Conservation (phyloP, 2,797 vertebrate genomes). For the Taeniopygia guttata region DNA sequence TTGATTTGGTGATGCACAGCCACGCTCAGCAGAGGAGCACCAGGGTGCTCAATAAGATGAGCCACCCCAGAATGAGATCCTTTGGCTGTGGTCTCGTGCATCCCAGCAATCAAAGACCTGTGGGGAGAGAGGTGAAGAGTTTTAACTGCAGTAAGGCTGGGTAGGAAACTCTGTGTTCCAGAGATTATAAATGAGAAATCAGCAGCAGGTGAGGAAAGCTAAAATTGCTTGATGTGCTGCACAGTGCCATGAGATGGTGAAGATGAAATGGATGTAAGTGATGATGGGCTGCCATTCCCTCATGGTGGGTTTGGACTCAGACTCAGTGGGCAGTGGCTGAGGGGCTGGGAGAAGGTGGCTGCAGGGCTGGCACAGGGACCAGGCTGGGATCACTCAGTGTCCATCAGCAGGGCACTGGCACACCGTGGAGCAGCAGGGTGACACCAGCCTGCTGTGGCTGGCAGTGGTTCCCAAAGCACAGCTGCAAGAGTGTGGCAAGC, state of each 20-base stretch:
- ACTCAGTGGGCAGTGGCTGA: neutral
- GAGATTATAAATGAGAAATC: neutral
- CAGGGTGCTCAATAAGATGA: fast-evolving
- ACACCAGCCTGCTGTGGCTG: fast-evolving
- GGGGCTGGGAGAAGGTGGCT: neutral
- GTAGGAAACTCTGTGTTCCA: neutral
- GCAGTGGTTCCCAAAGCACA: neutral
- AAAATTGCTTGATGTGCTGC: neutral
- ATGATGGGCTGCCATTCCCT: neutral
- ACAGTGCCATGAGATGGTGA: neutral
- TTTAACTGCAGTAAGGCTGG: neutral
- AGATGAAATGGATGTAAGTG: neutral
- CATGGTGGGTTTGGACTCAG: fast-evolving
- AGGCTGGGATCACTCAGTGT: neutral
- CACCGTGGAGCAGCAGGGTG: neutral
- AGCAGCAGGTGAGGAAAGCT: neutral
- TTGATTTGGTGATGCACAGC: neutral
- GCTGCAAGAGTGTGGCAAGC: too few relatives aligned
- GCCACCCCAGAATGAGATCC: neutral
- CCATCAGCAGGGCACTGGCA: neutral
- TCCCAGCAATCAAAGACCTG: fast-evolving
- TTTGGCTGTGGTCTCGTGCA: neutral
- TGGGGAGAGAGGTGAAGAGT: neutral
- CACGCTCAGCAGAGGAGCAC: fast-evolving
- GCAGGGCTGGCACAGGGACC: neutral